Evolutionary conservation across 2,888 invertebrate genomes (phyloP), one percentile per base, ranked within the genome.

Genomic region (Xanthia icteritia): DNA sequence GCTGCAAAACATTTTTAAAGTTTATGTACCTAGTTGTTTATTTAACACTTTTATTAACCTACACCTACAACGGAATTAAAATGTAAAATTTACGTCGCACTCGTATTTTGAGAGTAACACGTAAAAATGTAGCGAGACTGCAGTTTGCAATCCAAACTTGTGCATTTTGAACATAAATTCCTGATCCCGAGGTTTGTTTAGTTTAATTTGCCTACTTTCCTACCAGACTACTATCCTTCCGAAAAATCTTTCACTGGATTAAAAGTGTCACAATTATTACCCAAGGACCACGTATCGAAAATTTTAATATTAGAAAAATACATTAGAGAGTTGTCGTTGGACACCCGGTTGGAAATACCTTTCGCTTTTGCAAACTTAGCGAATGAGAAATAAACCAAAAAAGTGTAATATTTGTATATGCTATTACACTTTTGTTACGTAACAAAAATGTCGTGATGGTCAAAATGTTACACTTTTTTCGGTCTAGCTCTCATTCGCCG

Each of bases 141-240:
- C 85, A 87, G 80, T 84, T 85, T 77, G 80, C 82, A 86, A 75
- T 81, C 86, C 79, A 81, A 88, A 90, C 87, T 89, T 88, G 73
- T 74, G 76, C 75, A 83, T 88, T 89, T 87, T 73, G 77, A 82
- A 86, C 89, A 87, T 88, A 88, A 89, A 85, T 85, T 84, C 68
- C 84, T 88, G 86, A 89, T 88, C 76, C 70, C 69, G 42, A 75
- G 76, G 48, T 51, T 58, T 60, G 86, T 87, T 88, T 77, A 77
- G 60, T 39, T 51, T 20, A 23, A 20, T 42, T 61, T 36, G 23
- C 39, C 20, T 70, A 74, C 74, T 81, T 70, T 76, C 60, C 36
- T 51, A 39, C 1, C 20, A 20, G 20, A 76, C n/a, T 8, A 31
- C 27, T 27, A 15, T 27, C 27, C 27, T 31, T 17, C 8, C 39